A percentile compares a stretch with the other conserved stretches of the same genome.
Evolutionary conservation across 2,888 invertebrate genomes (phyloP).

Genomic region (Heliconius sara): DNA sequence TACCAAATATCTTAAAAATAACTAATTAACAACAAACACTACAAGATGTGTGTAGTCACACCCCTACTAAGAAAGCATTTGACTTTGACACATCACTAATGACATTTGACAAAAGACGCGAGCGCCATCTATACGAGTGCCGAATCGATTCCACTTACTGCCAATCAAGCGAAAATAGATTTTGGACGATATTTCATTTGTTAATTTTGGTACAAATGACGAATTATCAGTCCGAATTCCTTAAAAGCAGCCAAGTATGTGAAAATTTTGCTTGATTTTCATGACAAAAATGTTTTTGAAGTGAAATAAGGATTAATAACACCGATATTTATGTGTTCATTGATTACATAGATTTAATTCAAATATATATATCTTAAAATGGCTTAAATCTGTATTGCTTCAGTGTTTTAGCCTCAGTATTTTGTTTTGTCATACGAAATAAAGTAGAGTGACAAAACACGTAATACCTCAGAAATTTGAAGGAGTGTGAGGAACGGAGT

Average conservation of each 20-base stretch:
- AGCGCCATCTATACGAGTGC: conserved; percentile 57
- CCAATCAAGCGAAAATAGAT: conserved; percentile 54
- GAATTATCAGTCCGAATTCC: conserved; percentile 24
- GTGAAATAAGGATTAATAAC: neutral
- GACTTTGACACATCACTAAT: conserved; percentile 63
- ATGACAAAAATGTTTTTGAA: neutral
- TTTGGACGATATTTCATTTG: conserved; percentile 49
- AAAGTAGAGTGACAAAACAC: no score
- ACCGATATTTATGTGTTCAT: neutral
- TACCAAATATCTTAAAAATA: neutral
- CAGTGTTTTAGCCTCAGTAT: no score
- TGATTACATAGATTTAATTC: no score
- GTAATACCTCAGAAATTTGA: no score
- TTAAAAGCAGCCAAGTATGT: conserved; percentile 7
- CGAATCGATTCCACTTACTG: conserved; percentile 58
- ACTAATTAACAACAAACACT: neutral
- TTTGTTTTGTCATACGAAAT: no score
- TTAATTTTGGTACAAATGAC: conserved; percentile 47
- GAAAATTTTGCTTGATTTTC: neutral
- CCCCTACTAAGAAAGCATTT: conserved; percentile 48
- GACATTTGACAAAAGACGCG: conserved; percentile 55
- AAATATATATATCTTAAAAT: no score
- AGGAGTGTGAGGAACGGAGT: no score
- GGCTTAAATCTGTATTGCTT: no score
- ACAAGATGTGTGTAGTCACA: conserved; percentile 30